Evolutionary conservation across 2,888 invertebrate species (phyloP).

Genomic region (Hipparchia sbordonii): DNA sequence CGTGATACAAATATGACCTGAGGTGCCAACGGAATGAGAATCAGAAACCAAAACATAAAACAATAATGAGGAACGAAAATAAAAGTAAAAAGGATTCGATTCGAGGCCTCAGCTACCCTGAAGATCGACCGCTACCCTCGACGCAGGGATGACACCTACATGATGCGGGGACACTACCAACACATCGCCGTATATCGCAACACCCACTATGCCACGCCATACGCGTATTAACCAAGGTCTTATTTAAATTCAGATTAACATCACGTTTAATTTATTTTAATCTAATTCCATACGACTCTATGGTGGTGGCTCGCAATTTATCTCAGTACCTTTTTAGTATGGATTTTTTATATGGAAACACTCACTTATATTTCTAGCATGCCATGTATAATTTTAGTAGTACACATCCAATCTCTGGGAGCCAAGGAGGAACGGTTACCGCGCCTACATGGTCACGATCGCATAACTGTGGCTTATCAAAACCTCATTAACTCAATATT

Average conservation of each 20-base stretch:
- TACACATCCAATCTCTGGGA: conserved; percentile 62
- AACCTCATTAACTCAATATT: background rate
- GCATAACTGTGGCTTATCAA: conserved; percentile 57
- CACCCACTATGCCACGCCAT: conserved; percentile 49
- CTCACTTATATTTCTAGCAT: conserved; percentile 58
- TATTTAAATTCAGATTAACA: conserved; percentile 49
- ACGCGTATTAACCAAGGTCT: conserved; percentile 41
- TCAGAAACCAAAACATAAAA: conserved; percentile 49
- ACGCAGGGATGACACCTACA: conserved; percentile 64
- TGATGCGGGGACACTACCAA: conserved; percentile 50
- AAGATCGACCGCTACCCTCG: conserved; percentile 62
- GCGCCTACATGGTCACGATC: conserved; percentile 46
- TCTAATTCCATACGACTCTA: conserved; percentile 60
- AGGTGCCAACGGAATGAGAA: conserved; percentile 64
- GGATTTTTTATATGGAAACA: conserved; percentile 28
- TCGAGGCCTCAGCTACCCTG: conserved; percentile 68
- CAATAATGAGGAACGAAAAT: conserved; percentile 54
- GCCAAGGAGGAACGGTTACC: conserved; percentile 67
- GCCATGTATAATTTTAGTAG: conserved; percentile 60
- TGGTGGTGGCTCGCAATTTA: conserved; percentile 66
- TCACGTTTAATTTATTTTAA: conserved; percentile 45
- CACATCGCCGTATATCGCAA: conserved; percentile 41
- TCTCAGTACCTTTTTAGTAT: conserved; percentile 46
- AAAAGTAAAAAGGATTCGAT: conserved; percentile 51
- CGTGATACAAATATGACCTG: conserved; percentile 77